phyloP scores from a whole-genome alignment of 2,797 vertebrate species.

The Cheirogaleus major region DNA sequence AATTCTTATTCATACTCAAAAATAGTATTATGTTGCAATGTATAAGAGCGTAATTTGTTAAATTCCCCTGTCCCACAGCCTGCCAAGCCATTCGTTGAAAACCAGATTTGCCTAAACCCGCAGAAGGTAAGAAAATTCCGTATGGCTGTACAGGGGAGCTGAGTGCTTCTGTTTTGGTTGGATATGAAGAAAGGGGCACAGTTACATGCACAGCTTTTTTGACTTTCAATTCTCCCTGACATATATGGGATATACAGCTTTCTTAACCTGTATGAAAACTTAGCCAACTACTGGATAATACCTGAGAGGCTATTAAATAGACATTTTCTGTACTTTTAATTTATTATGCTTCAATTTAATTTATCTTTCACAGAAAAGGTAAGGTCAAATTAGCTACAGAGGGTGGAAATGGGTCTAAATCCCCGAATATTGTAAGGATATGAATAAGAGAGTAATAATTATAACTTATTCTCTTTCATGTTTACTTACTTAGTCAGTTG shows the following conservation, averaged over 20 bases:
- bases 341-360: neutral
- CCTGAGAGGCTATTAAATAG: neutral
- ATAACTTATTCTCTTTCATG: constrained; percentile 49
- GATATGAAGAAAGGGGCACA: neutral
- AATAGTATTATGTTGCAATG: neutral
- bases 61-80: neutral
- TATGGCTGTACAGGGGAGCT: neutral
- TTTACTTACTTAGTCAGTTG: constrained; percentile 64
- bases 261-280: constrained; percentile 7
- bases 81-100: constrained; percentile 31
- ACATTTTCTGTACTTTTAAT: neutral
- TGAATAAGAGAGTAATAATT: constrained; percentile 13
- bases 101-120: constrained; percentile 47
- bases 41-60: constrained; percentile 17
- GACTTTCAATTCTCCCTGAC: neutral
- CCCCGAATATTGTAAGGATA: neutral
- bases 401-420: neutral
- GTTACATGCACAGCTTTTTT: neutral
- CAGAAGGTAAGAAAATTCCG: neutral
- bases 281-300: neutral
- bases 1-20: constrained; percentile 7
- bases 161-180: neutral
- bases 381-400: neutral
- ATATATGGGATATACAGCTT: neutral
- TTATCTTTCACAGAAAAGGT: neutral